These are phyloP conservation scores for Heliconius hermathena DNA, from an alignment of 1,140 invertebrate genomes.

Conservation along the genomic window DNA sequence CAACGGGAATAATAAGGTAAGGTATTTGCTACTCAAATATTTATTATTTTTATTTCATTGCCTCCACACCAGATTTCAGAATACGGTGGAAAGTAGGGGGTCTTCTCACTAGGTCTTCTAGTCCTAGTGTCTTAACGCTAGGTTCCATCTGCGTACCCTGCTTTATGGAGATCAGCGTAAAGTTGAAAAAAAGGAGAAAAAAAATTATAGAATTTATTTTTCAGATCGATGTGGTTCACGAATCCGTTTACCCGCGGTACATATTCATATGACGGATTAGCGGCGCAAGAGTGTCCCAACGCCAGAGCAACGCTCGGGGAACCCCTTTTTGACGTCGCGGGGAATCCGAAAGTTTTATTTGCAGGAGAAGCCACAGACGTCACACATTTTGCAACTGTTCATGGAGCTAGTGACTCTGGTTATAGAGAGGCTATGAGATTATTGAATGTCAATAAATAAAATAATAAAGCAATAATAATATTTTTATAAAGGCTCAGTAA, in stretches of 20 bases:
- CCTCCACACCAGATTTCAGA: too few species aligned
- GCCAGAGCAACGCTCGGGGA: constrained; percentile 42
- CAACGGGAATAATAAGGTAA: constrained; percentile 50
- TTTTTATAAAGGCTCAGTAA: too few species aligned
- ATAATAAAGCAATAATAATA: too few species aligned
- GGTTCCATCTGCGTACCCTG: too few species aligned
- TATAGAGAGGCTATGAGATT: constrained; percentile 80
- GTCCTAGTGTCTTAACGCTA: too few species aligned
- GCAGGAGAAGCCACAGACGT: constrained; percentile 74
- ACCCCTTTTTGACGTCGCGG: constrained; percentile 46
- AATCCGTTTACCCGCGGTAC: constrained; percentile 59
- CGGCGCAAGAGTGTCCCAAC: constrained; percentile 43
- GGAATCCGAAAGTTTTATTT: constrained; percentile 51
- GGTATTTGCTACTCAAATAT: too few species aligned
- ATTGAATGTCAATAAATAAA: constrained; percentile 20
- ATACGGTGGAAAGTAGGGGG: too few species aligned
- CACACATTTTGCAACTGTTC: constrained; percentile 83
- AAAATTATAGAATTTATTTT: not conserved
- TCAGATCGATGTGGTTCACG: constrained; percentile 56
- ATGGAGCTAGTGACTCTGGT: constrained; percentile 84
- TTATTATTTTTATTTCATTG: too few species aligned
- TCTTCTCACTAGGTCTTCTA: too few species aligned
- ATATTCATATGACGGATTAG: constrained; percentile 55
- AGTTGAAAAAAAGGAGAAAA: too few species aligned
- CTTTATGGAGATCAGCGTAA: too few species aligned